These are phyloP conservation scores for Xiphophorus hellerii DNA, from an alignment of 2,113 vertebrate genomes.

Conservation along the genomic window DNA sequence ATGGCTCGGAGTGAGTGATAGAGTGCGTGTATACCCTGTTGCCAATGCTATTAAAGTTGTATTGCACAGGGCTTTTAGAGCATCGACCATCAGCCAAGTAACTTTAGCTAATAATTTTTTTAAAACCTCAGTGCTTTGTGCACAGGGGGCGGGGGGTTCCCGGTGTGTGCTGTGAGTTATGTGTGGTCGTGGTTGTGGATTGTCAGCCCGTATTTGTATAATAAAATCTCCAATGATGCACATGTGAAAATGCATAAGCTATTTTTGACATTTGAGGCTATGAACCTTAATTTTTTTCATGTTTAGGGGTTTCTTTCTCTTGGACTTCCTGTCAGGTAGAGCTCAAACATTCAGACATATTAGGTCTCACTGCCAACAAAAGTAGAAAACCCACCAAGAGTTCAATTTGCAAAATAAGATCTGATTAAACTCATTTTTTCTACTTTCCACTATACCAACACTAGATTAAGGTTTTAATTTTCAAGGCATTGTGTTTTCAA, in stretches of 20 bases:
- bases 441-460: slow-evolving; percentile 11
- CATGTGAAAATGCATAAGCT: not conserved
- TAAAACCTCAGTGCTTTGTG: slow-evolving; percentile 69
- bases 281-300: not conserved
- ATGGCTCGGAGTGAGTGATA: slow-evolving; percentile 38
- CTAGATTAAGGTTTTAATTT: slow-evolving; percentile 30
- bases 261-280: not conserved
- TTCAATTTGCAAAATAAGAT: slow-evolving; percentile 25
- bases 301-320: no score
- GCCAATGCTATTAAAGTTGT: slow-evolving; percentile 73
- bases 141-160: slow-evolving; percentile 36
- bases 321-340: not conserved
- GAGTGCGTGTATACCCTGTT: slow-evolving; percentile 55
- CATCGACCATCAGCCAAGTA: slow-evolving; percentile 64
- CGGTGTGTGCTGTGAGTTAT: slow-evolving; percentile 21
- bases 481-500: slow-evolving; percentile 18
- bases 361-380: not conserved
- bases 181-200: slow-evolving; percentile 24
- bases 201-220: slow-evolving; percentile 38
- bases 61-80: slow-evolving; percentile 73
- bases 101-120: slow-evolving; percentile 75
- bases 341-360: not conserved
- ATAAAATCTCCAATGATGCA: slow-evolving; percentile 17
- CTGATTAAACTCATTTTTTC: slow-evolving; percentile 23
- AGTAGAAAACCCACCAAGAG: not conserved